Base-by-base conservation (phyloP, 2,888 invertebrate species). In the Azorinus chamasolen region DNA sequence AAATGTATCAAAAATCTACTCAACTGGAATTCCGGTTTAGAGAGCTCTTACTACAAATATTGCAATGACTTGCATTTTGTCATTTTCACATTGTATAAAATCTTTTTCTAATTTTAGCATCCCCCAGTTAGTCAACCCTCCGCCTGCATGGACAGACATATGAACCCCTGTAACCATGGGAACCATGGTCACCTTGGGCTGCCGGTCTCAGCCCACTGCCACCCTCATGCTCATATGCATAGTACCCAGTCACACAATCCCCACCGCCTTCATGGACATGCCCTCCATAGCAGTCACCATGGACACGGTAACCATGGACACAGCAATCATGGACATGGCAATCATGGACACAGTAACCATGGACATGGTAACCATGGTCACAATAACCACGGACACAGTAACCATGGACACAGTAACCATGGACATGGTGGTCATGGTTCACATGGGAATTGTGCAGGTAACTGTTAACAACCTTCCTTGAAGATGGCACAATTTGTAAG, bases 81-180 rank as follows among this genome's bases (percentile, higher is more conserved):
- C 10, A n/a, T n/a, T n/a, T n/a, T n/a, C n/a, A n/a, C n/a, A n/a
- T n/a, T n/a, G n/a, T n/a, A n/a, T n/a, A n/a, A n/a, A n/a, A n/a
- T n/a, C n/a, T n/a, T n/a, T n/a, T n/a, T 24, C 6, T 61, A 22
- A 43, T 43, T 51, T 37, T 61, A 75, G 75, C 75, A 75, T 50
- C 14, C 58, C 22, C 71, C 66, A 24, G 48, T 53, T 16, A 50
- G 48, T 6, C 57, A 32, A 18, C 73, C 62, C n/a, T 48, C 46
- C 12, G 48, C 73, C 2, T 66, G 66, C 41, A 20, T 43, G 25
- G 70, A 70, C 32, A 43, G 64, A 12, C 58, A 48, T n/a, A 55
- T 46, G 18, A 58, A 62, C 10, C 24, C 39, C n/a, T 76, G 76
- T 76, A 61, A 53, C 58, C 70, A 71, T 76, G 57, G 57, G 41